These are phyloP conservation scores for Malurus leucopterus DNA, from an alignment of 2,797 vertebrate genomes.

Conservation along the genomic window DNA sequence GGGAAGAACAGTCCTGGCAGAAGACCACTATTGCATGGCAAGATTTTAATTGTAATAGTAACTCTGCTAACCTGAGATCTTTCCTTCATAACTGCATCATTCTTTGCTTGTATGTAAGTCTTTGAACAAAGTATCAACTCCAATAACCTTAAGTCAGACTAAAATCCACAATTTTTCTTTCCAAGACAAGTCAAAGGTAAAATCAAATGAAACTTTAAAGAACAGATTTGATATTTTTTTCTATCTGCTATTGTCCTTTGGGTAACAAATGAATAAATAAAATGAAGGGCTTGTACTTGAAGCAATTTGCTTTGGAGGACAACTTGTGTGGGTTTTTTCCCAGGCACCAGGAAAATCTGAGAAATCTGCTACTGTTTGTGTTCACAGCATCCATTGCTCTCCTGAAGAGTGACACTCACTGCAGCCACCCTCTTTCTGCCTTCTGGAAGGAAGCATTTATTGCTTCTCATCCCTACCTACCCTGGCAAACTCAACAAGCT, in stretches of 20 bases:
- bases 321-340: not conserved
- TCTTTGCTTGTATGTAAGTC: not conserved
- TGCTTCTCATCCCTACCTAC: not conserved
- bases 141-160: not conserved
- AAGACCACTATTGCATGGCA: not conserved
- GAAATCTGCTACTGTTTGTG: not conserved
- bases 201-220: not conserved
- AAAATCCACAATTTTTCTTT: not conserved
- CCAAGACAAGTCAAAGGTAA: not conserved
- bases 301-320: not conserved
- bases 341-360: not conserved
- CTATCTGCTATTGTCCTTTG: not conserved
- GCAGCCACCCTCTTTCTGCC: not conserved
- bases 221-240: not conserved
- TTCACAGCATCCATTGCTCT: not conserved
- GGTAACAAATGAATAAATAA: not conserved
- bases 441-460: not conserved
- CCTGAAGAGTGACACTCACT: not conserved
- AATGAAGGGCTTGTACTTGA: not conserved
- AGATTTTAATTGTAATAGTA: not conserved
- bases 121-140: not conserved
- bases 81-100: not conserved
- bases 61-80: not conserved
- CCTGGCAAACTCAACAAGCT: not conserved
- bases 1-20: not conserved